Evolutionary conservation across 2,888 invertebrate species (phyloP).

Genomic region (Eubasilissa splendida): DNA sequence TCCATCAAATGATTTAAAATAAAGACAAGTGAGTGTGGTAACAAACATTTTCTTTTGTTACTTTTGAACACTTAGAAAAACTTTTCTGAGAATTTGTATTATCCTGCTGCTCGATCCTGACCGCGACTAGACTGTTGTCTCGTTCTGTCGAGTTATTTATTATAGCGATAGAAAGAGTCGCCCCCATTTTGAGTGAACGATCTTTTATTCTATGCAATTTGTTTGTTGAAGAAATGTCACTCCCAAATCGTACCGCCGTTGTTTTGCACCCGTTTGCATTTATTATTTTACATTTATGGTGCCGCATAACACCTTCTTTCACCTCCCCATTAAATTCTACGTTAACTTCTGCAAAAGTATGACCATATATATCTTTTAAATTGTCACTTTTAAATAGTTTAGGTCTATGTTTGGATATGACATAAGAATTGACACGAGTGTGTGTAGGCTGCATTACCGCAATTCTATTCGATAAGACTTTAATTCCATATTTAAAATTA

Average conservation of each 20-base stretch:
- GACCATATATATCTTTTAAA: not conserved
- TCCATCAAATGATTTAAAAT: slow-evolving; percentile 36
- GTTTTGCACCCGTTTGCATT: slow-evolving; percentile 24
- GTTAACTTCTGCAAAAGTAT: not conserved
- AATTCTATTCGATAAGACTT: slow-evolving; percentile 1
- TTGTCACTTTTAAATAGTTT: slow-evolving; percentile 44
- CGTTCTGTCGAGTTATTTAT: not conserved
- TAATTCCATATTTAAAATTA: not conserved
- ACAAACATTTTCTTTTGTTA: slow-evolving; percentile 22
- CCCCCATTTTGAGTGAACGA: not conserved
- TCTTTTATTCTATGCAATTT: slow-evolving; percentile 37
- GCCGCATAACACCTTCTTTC: not conserved
- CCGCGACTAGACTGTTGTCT: slow-evolving; percentile 4
- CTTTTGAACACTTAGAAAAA: slow-evolving; percentile 47
- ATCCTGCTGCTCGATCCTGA: slow-evolving; percentile 7
- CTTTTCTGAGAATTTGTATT: slow-evolving; percentile 46
- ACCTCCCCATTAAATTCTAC: slow-evolving; percentile 8
- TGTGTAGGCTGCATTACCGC: slow-evolving; percentile 31
- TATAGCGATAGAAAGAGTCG: slow-evolving; percentile 2
- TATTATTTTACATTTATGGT: slow-evolving; percentile 18
- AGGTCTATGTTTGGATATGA: slow-evolving; percentile 54
- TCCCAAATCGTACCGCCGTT: slow-evolving; percentile 38
- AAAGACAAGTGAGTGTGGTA: slow-evolving; percentile 1
- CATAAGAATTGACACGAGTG: slow-evolving; percentile 52
- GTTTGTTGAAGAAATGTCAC: slow-evolving; percentile 51